Evolutionary conservation across 2,888 invertebrate species (phyloP), one percentile per base, ranked within the genome.

Genomic region (Platerodrilus igneus): DNA sequence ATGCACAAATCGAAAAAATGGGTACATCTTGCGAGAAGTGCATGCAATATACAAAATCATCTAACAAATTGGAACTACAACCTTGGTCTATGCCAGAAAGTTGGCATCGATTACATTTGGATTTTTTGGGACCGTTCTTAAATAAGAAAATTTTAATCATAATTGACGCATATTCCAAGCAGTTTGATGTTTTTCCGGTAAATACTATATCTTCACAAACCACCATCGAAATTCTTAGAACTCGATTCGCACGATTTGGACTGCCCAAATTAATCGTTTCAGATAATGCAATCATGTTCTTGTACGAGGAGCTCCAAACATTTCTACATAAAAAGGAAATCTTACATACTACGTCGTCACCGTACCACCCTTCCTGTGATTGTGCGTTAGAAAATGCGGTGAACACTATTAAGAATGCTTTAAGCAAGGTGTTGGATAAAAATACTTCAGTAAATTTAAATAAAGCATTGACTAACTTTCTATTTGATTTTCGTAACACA

Each of bases 141-240:
- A 10, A 10, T 9, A 21, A 33, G n/a, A 16, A 23, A 23, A 15
- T 32, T 21, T 25, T 42, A 3, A 29, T 42, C 5, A 28, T 42
- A 5, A 8, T 42, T 10, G 42, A 42, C 29, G 32, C 37, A 5
- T 28, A 33, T 32, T 37, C 37, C 11, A 42, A 42, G 26, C 37
- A 37, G 36, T 14, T 26, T n/a, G 36, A 41, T 26, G 41, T 41
- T 13, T 36, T 27, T 41, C 7, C 15, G 3, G 23, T 37, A 16
- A 4, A 8, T 13, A 16, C 15, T 11, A 36, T 29, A 3, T 28
- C 28, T 3, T 18, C 36, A 20, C 15, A 27, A 14, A n/a, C 7
- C n/a, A 29, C 29, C 3, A 28, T 36, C 6, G 19, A 28, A n/a
- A 11, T 15, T 10, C 17, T 37, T 6, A 11, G 31, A 6, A 16